phyloP scores from a whole-genome alignment of 2,888 invertebrate genomes.

The Morinoia aosen region DNA sequence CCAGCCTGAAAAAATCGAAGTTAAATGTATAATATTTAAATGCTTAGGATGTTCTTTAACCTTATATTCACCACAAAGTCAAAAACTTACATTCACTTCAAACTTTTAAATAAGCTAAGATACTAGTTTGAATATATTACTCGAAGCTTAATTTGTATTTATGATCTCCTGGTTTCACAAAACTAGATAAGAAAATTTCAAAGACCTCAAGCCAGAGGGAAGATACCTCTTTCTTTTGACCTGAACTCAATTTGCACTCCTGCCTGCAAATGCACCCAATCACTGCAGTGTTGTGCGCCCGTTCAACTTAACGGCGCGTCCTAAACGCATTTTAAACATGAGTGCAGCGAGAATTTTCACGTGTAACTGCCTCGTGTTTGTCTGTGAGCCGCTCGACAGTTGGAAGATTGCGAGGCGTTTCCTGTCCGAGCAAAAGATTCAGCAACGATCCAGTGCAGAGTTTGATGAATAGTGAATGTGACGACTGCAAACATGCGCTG shows the following conservation, averaged over 20 bases:
- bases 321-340: background rate
- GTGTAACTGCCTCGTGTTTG: background rate
- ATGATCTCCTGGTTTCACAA: background rate
- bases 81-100: no score
- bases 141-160: no score
- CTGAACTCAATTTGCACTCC: background rate
- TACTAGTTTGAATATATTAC: no score
- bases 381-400: background rate
- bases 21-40: no score
- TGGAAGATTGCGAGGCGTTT: background rate
- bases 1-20: no score
- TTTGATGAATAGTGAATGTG: slow-evolving; percentile 40
- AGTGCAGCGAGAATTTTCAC: background rate
- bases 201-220: background rate
- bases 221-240: background rate
- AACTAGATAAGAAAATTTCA: background rate
- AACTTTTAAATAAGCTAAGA: no score
- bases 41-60: no score
- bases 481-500: background rate
- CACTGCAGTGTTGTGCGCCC: background rate
- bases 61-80: no score
- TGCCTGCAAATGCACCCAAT: background rate
- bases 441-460: background rate
- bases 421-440: background rate
- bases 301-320: background rate